A percentile compares a stretch with the other conserved stretches of the same genome.
phyloP scores from a whole-genome alignment of 2,113 vertebrate species.

The Redunca redunca region DNA sequence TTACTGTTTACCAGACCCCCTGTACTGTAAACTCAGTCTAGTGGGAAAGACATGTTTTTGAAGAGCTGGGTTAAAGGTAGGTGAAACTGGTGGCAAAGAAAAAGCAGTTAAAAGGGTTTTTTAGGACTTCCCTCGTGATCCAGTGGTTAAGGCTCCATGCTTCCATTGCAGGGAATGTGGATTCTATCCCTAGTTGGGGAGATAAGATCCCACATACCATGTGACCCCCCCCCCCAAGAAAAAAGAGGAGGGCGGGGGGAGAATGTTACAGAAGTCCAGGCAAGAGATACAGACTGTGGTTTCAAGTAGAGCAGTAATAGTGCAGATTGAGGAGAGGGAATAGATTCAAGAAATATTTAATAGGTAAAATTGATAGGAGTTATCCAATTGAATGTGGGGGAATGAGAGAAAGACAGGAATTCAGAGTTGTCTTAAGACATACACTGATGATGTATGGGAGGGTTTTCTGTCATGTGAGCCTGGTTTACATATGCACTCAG shows the following conservation, averaged over 20 bases:
- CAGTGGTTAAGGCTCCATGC: not conserved
- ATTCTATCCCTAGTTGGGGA: not conserved
- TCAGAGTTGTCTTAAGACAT: not conserved
- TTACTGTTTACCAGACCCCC: not conserved
- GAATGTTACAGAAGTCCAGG: not conserved
- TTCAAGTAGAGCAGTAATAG: not conserved
- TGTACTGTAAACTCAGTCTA: not conserved
- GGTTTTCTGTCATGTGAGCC: not conserved
- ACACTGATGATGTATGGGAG: not conserved
- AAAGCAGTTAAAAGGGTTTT: not conserved
- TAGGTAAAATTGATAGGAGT: not conserved
- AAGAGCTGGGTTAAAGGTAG: not conserved
- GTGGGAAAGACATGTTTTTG: not conserved
- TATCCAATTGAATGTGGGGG: not conserved
- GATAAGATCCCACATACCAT: not conserved
- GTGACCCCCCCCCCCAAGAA: not conserved
- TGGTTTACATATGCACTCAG: not conserved
- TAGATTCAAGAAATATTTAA: not conserved
- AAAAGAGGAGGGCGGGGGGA: rapidly evolving
- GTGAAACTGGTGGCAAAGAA: not conserved
- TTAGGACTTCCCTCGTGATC: not conserved
- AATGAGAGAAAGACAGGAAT: not conserved
- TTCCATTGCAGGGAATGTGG: not conserved
- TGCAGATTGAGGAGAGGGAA: not conserved
- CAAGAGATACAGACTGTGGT: not conserved